These are phyloP conservation scores for Sycobia sp. DNA, from an alignment of 1,140 invertebrate genomes.

Conservation along the genomic window DNA sequence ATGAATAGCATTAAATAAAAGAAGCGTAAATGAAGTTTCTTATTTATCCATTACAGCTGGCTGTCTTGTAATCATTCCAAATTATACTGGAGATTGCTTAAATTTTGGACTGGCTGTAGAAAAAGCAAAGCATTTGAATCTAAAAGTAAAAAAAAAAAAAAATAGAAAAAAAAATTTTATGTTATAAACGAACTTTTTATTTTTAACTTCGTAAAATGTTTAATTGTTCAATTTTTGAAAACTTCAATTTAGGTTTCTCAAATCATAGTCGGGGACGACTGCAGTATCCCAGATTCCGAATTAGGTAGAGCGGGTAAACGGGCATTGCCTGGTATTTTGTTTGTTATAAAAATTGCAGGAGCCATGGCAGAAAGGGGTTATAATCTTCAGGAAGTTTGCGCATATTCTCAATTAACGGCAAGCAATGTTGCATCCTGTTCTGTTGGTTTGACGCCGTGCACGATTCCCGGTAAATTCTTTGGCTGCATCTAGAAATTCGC, in stretches of 20 bases:
- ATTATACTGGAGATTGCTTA: constrained; percentile 87
- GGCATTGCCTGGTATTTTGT: constrained; percentile 76
- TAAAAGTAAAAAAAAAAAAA: constrained; percentile 61
- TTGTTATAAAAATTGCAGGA: constrained; percentile 79
- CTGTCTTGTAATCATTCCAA: constrained; percentile 76
- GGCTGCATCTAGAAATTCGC: too few relatives aligned
- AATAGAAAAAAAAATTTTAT: too few relatives aligned
- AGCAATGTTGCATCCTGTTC: constrained; percentile 74
- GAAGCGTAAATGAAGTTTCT: not conserved
- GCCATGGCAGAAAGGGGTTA: constrained; percentile 71
- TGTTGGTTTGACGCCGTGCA: constrained; percentile 73
- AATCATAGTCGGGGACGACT: constrained; percentile 76
- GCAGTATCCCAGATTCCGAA: constrained; percentile 66
- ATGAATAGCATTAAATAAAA: not conserved
- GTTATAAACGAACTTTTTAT: too few relatives aligned
- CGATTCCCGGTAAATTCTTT: constrained; percentile 67
- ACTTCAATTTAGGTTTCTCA: constrained; percentile 63
- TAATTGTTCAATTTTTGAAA: constrained; percentile 9
- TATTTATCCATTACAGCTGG: constrained; percentile 63
- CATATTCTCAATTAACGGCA: constrained; percentile 57
- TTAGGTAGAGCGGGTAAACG: constrained; percentile 70
- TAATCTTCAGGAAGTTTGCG: constrained; percentile 63
- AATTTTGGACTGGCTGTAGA: constrained; percentile 86
- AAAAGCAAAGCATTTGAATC: constrained; percentile 68
- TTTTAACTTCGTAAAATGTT: not conserved